Evolutionary conservation across 1,140 invertebrate species (phyloP).

Genomic region (Episyrphus balteatus): DNA sequence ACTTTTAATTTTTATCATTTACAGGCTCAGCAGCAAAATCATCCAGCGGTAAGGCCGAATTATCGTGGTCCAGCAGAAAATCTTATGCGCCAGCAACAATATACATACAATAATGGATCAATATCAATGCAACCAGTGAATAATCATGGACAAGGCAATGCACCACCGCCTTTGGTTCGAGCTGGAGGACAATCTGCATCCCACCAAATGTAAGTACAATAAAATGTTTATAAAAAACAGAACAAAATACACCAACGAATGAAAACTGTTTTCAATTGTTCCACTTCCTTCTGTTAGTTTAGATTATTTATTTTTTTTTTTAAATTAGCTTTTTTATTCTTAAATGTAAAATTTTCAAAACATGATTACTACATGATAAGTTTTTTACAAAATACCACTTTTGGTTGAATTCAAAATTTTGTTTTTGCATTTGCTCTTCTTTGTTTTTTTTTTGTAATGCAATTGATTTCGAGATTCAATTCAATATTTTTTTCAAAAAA

Average conservation of each 20-base stretch:
- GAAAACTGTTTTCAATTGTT: too few species aligned
- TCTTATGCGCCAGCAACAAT: conserved; percentile 27
- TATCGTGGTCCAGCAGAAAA: conserved; percentile 32
- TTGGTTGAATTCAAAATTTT: conserved; percentile 7
- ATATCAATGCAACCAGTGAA: conserved; percentile 35
- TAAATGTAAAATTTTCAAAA: too few species aligned
- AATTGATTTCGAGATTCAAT: conserved; percentile 7
- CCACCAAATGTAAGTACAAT: conserved; percentile 23
- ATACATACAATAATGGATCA: conserved; percentile 23
- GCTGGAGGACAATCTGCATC: conserved; percentile 24
- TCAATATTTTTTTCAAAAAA: conserved; percentile 3
- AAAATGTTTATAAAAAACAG: not conserved
- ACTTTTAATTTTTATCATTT: not conserved
- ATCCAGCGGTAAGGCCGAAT: conserved; percentile 21
- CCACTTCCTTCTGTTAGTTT: too few species aligned
- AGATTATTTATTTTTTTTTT: too few species aligned
- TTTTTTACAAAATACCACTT: too few species aligned
- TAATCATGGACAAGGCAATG: conserved; percentile 21
- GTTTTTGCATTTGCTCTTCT: conserved; percentile 13
- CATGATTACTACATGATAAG: too few species aligned
- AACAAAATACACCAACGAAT: too few species aligned
- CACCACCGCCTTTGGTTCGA: conserved; percentile 29
- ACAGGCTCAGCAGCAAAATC: conserved; percentile 26
- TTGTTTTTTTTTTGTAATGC: conserved; percentile 8
- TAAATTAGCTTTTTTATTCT: too few species aligned